These are phyloP conservation scores for Prionailurus viverrinus DNA, from an alignment of 2,113 vertebrate genomes.

Conservation along the genomic window DNA sequence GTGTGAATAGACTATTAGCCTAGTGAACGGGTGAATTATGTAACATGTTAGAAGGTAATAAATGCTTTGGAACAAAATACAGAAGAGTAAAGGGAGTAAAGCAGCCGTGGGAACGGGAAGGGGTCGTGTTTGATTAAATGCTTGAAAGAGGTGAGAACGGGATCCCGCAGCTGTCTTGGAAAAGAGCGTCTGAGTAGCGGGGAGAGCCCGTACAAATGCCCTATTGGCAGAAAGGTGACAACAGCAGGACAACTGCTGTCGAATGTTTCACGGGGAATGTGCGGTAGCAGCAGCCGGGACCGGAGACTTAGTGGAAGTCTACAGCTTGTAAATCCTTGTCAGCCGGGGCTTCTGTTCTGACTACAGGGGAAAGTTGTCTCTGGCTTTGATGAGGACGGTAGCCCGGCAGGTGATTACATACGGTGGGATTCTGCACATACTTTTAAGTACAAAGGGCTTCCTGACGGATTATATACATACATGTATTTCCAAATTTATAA, in stretches of 20 bases:
- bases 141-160: not conserved
- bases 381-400: not conserved
- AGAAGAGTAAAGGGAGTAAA: not conserved
- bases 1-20: not conserved
- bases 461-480: not conserved
- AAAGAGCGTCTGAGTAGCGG: not conserved
- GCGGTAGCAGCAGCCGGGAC: not conserved
- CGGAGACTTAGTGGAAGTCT: not conserved
- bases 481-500: not conserved
- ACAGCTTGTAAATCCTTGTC: not conserved
- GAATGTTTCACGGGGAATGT: fast-evolving
- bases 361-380: not conserved
- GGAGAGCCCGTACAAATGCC: not conserved
- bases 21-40: not conserved
- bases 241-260: no score
- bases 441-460: not conserved
- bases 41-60: not conserved
- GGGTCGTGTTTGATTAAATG: not conserved
- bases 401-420: not conserved
- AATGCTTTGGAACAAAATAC: not conserved
- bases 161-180: not conserved
- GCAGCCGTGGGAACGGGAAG: not conserved
- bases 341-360: not conserved
- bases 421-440: not conserved
- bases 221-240: not conserved